Base-by-base conservation (phyloP, 2,113 vertebrate species). In the Mastomys natalensis region DNA sequence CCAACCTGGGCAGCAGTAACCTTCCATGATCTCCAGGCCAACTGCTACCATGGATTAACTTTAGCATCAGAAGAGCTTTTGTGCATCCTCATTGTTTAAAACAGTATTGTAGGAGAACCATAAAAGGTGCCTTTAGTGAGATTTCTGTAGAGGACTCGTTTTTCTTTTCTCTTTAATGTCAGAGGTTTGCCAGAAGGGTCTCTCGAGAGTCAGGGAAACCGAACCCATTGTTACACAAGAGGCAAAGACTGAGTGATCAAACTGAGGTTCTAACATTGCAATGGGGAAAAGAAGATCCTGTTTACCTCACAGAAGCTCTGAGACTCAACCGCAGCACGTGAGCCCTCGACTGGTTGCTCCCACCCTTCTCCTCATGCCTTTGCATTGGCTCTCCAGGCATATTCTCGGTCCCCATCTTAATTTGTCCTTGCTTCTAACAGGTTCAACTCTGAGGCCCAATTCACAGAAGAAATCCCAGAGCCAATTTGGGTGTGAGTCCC, bases 151-250 rank as follows among this genome's bases (percentile, higher is more conserved):
- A 55, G 1, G 43, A 15, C 43, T 66, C 1, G 11, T 34, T 55
- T 73, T n/a, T 34, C n/a, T 78, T 40, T 45, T 58, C 53, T 77
- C 77, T 40, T 45, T 51, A 90, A 64, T 8, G 26, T 70, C 48
- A 48, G 62, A 11, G 12, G 2, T 80, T 94, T 86, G 0, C 40
- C 72, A 72, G 31, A 64, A 8, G 60, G 55, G n/a, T 76, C 29
- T 95, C 84, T 34, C 3, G 34, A 94, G 51, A 90, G 82, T 81
- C 60, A 78, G 19, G 24, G 26, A 13, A 37, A 5, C 15, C 3
- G 58, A 0, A 0, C 19, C 21, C 0, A 0, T 62, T 26, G 13
- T n/a, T 24, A 19, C 12, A 16, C 84, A n/a, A 4, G 53, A 60
- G 72, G 34, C 45, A 12, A 43, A 40, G 78, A 5, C 53, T 31